These are phyloP conservation scores for Physella acuta DNA, from an alignment of 1,140 invertebrate genomes.

Conservation along the genomic window DNA sequence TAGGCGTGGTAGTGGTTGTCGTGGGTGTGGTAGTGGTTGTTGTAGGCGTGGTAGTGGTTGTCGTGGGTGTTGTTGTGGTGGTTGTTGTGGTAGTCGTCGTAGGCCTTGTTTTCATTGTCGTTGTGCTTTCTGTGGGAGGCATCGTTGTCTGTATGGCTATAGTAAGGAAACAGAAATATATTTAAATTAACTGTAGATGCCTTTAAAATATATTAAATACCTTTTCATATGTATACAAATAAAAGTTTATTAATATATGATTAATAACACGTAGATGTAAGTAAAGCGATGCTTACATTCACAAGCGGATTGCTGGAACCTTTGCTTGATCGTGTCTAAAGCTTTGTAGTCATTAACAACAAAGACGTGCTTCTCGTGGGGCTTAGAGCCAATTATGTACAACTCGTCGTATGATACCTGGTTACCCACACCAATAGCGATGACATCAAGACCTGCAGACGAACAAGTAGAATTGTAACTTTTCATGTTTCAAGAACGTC, in stretches of 20 bases:
- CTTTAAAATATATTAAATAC: no score
- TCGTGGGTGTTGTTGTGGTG: conserved; percentile 1
- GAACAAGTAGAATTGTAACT: not conserved
- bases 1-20: not conserved
- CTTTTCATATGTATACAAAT: no score
- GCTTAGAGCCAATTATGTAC: not conserved
- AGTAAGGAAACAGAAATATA: no score
- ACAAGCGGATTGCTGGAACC: not conserved
- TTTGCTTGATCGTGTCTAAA: not conserved
- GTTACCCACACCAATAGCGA: not conserved
- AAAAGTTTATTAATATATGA: no score
- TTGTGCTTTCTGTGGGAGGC: no score
- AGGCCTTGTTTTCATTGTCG: no score
- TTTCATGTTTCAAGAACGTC: not conserved
- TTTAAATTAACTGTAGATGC: no score
- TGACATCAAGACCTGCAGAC: not conserved
- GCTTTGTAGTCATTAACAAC: not conserved
- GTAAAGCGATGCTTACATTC: not conserved
- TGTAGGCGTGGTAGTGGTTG: not conserved
- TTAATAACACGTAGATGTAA: no score
- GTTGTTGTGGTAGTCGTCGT: not conserved
- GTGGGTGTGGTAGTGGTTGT: not conserved
- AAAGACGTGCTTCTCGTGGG: not conserved
- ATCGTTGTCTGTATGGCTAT: no score
- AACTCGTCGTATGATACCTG: not conserved